These are phyloP conservation scores for Selene dorsalis DNA, from an alignment of 2,797 vertebrate species.

Conservation along the genomic window DNA sequence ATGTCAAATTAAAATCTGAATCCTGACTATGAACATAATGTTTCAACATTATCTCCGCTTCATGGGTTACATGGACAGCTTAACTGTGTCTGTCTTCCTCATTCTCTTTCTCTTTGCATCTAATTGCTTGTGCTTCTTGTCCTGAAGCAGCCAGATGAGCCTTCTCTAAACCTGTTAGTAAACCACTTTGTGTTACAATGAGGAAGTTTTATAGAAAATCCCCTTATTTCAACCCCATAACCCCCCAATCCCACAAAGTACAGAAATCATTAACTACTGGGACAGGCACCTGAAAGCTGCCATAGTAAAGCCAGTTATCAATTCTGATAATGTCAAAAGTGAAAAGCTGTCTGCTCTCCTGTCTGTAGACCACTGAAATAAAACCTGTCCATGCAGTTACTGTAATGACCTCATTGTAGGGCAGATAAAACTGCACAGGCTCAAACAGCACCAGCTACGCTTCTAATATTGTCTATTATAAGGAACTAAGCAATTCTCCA, in stretches of 20 bases:
- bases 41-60: not conserved
- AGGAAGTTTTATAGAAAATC: constrained; percentile 46
- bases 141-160: constrained; percentile 32
- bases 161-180: constrained; percentile 47
- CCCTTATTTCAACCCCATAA: constrained; percentile 48
- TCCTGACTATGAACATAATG: not conserved
- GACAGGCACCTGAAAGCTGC: not conserved
- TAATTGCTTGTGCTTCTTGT: constrained; percentile 24
- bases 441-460: constrained; percentile 9
- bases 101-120: constrained; percentile 5
- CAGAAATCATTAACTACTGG: not conserved
- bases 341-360: not conserved
- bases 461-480: not conserved
- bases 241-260: not conserved
- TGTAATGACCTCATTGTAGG: not conserved
- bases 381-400: constrained; percentile 14
- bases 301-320: constrained; percentile 12
- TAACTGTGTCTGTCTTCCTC: not conserved
- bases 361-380: not conserved
- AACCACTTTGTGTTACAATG: constrained; percentile 47
- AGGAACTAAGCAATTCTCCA: not conserved
- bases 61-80: not conserved
- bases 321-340: constrained; percentile 27
- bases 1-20: not conserved
- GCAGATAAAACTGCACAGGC: not conserved